These are phyloP conservation scores for Hetaerina americana DNA, from an alignment of 1,140 invertebrate species.

Conservation along the genomic window DNA sequence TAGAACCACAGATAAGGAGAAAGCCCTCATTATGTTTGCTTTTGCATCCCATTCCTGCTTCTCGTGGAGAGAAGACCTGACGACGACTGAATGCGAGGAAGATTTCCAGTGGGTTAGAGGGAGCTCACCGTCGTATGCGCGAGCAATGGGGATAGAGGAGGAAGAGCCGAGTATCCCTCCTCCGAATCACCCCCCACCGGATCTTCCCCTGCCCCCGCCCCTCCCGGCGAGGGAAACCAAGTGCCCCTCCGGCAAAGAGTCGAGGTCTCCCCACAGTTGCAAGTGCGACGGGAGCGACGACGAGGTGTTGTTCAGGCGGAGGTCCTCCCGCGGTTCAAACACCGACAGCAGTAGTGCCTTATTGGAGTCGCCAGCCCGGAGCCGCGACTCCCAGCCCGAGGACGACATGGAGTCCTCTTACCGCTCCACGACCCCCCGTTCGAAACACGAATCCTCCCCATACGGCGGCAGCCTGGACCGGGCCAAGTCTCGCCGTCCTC, in stretches of 20 bases:
- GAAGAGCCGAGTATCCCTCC: not conserved
- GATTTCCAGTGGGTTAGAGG: slow-evolving; percentile 38
- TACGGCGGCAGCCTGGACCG: not conserved
- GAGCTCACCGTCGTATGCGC: not conserved
- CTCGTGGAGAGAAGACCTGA: slow-evolving; percentile 2
- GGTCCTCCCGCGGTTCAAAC: not conserved
- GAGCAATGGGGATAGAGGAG: not conserved
- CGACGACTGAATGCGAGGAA: slow-evolving; percentile 37
- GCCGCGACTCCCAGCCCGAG: not conserved
- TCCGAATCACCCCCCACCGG: not conserved
- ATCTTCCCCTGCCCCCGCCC: not conserved
- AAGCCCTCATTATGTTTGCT: not conserved
- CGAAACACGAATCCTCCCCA: not conserved
- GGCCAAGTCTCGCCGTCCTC: not conserved
- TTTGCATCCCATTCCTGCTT: not conserved
- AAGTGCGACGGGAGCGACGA: not conserved
- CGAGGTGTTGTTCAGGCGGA: not conserved
- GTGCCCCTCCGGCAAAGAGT: not conserved
- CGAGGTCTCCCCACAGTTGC: not conserved
- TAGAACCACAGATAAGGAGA: not conserved
- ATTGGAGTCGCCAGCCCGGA: not conserved
- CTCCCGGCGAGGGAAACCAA: not conserved
- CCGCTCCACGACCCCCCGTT: not conserved
- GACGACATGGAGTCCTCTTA: not conserved
- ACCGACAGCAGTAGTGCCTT: not conserved